Conservation (phyloP, 2,888 invertebrate species). For the Hermodice carunculata region DNA sequence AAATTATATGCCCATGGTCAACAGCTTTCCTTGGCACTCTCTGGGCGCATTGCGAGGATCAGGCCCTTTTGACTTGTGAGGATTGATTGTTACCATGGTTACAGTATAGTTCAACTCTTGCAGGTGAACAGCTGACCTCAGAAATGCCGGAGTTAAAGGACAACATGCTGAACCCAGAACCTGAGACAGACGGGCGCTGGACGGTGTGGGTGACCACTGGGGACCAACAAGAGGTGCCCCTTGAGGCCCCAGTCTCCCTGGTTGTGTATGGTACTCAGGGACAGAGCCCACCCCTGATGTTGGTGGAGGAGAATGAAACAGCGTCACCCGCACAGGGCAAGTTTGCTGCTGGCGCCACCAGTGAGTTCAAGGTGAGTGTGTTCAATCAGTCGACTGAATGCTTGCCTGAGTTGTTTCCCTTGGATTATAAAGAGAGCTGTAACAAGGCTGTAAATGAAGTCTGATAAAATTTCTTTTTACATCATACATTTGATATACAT, state of each 20-base stretch:
- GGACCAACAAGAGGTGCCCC: background rate
- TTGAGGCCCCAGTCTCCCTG: slow-evolving; percentile 10
- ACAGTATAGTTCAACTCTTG: background rate
- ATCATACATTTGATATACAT: no score
- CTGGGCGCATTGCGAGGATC: no score
- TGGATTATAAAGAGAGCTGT: background rate
- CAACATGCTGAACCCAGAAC: background rate
- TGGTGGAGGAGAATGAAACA: slow-evolving; percentile 7
- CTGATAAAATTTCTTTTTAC: no score
- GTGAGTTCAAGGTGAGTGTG: slow-evolving; percentile 16
- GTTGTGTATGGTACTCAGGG: slow-evolving; percentile 20
- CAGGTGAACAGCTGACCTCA: background rate
- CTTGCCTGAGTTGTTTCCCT: background rate
- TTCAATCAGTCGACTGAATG: background rate
- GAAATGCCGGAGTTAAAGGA: background rate
- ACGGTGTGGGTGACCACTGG: slow-evolving; percentile 15
- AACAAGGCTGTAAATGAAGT: no score
- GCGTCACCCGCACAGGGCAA: background rate
- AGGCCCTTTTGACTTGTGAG: no score
- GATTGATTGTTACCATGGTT: background rate
- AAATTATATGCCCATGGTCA: no score
- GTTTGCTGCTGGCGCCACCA: background rate
- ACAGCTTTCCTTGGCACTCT: no score
- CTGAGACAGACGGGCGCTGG: slow-evolving; percentile 11
- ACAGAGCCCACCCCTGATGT: background rate